Base-by-base conservation (phyloP, 2,113 vertebrate genomes). In the Takifugu bimaculatus region DNA sequence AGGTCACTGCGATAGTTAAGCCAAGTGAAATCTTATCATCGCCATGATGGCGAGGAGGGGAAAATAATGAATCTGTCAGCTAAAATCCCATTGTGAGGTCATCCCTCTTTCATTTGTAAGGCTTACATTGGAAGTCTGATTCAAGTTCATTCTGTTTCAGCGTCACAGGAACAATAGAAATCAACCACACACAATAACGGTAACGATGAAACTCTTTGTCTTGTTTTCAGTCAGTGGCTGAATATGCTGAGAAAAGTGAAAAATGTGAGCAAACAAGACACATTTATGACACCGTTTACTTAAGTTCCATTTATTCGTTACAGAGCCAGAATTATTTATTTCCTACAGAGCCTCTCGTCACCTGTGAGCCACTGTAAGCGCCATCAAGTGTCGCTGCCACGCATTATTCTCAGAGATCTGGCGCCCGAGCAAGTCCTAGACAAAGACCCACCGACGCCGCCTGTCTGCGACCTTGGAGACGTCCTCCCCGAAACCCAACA, bases 191-290 rank as follows among this genome's bases (percentile, higher is more conserved):
- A 15, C 45, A 48, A n/a, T n/a, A n/a, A 48, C 13, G 4, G 45
- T 12, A 48, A 1, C n/a, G 6, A 48, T n/a, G 45, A 48, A 14
- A 10, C n/a, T 13, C 45, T 48, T 13, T 48, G 13, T 48, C 45
- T 48, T 48, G 2, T 20, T 57, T 70, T 63, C 50, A 92, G 91
- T 63, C 90, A 91, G 13, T 93, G 91, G 91, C 67, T 93, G 58
- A 91, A 88, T 59, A 25, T 89, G 39, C 81, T 92, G 61, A 88
- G 84, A 66, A 92, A 92, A 66, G 87, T 92, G 26, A 92, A 89
- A 84, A 84, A 80, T 81, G 91, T 92, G 63, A 88, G 85, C 68
- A 32, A 20, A 44, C 44, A 20, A 11, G 9, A 39, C 35, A 39
- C 35, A 11, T 39, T 39, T 39, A 10, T 39, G 7, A 11, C 35